Evolutionary conservation across 2,888 invertebrate genomes (phyloP).

Genomic region (Meiosimyza platycephala): DNA sequence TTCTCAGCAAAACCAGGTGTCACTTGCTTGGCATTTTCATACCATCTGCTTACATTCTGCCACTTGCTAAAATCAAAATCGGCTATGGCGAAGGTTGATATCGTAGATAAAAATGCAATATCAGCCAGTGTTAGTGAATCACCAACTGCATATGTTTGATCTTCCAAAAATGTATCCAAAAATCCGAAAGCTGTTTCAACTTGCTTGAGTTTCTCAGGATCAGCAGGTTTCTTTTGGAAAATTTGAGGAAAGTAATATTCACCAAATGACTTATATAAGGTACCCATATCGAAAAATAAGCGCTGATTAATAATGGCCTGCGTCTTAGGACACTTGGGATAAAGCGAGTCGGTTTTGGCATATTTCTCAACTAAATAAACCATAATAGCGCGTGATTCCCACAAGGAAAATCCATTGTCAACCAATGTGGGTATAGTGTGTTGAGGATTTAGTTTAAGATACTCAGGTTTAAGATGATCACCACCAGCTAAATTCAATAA

Average conservation of each 20-base stretch:
- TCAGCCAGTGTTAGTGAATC: constrained; percentile 80
- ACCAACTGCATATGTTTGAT: constrained; percentile 77
- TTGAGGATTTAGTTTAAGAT: constrained; percentile 80
- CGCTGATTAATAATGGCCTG: constrained; percentile 81
- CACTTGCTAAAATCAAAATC: constrained; percentile 75
- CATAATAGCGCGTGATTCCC: constrained; percentile 86
- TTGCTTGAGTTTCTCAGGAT: constrained; percentile 75
- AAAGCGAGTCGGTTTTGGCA: constrained; percentile 77
- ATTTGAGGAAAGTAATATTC: constrained; percentile 76
- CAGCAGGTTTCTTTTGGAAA: constrained; percentile 71
- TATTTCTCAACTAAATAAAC: constrained; percentile 82
- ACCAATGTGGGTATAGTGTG: constrained; percentile 84
- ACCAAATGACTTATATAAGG: constrained; percentile 74
- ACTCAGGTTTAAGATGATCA: constrained; percentile 76
- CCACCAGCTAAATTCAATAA: constrained; percentile 70
- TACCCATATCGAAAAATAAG: constrained; percentile 81
- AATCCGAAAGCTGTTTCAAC: constrained; percentile 75
- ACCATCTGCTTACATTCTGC: constrained; percentile 75
- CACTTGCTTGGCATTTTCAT: constrained; percentile 73
- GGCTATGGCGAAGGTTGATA: constrained; percentile 77
- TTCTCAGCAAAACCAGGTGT: constrained; percentile 70
- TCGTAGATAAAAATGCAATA: constrained; percentile 73
- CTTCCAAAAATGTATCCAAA: constrained; percentile 76
- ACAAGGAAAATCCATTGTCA: constrained; percentile 81
- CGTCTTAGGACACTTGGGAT: constrained; percentile 79